These are phyloP conservation scores for Etheostoma perlongum DNA, from an alignment of 2,797 vertebrate genomes.

Conservation along the genomic window DNA sequence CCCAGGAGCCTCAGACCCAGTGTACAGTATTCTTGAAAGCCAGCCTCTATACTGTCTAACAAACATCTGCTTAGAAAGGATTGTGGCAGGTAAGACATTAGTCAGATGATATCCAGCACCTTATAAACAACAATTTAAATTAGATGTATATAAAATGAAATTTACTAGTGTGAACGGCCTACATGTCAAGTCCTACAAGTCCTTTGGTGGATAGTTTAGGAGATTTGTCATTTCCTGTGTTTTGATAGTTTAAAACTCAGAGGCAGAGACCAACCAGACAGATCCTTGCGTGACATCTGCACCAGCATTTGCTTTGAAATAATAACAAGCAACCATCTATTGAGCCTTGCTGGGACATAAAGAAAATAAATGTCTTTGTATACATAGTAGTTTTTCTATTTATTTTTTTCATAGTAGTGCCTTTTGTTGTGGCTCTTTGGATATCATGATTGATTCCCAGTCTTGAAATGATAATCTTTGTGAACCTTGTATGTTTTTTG, in stretches of 20 bases:
- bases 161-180: neutral
- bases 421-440: neutral
- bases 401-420: no score
- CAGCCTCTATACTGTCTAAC: neutral
- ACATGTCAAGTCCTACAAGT: no score
- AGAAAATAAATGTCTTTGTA: neutral
- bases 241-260: neutral
- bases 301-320: neutral
- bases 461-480: constrained; percentile 5
- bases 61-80: neutral
- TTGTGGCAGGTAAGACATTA: neutral
- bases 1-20: constrained; percentile 13
- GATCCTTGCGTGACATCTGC: neutral
- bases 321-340: neutral
- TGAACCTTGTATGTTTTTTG: neutral
- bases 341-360: neutral
- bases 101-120: neutral
- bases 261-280: neutral
- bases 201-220: neutral
- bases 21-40: constrained; percentile 4
- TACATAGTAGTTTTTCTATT: neutral
- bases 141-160: neutral
- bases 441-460: neutral
- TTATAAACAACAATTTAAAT: neutral
- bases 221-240: neutral